Evolutionary conservation across 1,140 invertebrate genomes (phyloP), one percentile per base, ranked within the genome.

Genomic region (Sitodiplosis mosellana): DNA sequence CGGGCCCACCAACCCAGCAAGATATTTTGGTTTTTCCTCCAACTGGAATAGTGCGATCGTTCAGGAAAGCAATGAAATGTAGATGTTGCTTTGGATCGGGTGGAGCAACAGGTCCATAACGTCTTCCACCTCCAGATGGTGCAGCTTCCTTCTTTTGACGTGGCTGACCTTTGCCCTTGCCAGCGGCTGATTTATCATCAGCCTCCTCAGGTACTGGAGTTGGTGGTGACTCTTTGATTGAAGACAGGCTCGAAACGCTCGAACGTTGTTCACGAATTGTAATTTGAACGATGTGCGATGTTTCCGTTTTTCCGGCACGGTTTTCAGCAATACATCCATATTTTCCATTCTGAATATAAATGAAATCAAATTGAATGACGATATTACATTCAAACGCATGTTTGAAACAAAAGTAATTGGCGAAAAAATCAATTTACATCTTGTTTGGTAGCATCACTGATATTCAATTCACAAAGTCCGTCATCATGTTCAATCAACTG

Each of bases 1-100:
- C 79, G 38, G 74, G 70, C 14, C 81, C 81, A 51, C 87, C 72
- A 2, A 88, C 73, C 43, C 76, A 77, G 49, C 86, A 88, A 43
- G 78, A 80, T 46, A 91, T 65, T 55, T 75, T 77, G 8, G 83
- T 73, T 37, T 71, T 67, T 45, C 74, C 74, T 19, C 75, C 76
- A 19, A 69, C 66, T 1, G 71, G 70, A 1, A 77, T 74, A 2
- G 75, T 75, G 43, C 77, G 71, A 56, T 84, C 77, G 2, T 72
- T 73, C 22, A 88, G 61, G 53, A 71, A 72, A 41, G 76, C 80
- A 38, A 76, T 78, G 56, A 87, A 87, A 37, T 74, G 71, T n/a
- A 83, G 78, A 51, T 75, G 73, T 51, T 71, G 74, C 49, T 60
- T 67, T 49, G 65, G 67, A 61, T 70, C 70, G 12, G 57, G 60